Conservation (phyloP, 2,888 invertebrate species). For the Rhamnusium bicolor region DNA sequence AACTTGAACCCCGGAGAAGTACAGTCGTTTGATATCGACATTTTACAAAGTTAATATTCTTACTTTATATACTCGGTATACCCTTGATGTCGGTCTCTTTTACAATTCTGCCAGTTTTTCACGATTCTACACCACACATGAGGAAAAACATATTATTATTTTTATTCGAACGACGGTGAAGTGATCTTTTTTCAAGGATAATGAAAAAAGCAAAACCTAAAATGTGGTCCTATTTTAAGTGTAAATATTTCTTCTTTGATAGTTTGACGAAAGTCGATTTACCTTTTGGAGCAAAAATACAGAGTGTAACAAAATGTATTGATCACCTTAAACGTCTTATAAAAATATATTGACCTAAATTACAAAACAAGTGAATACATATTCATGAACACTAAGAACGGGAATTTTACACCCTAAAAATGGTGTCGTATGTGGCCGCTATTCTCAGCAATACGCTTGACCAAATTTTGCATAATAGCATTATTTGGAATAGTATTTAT, state of each 20-base stretch:
- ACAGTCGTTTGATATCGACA: slow-evolving; percentile 43
- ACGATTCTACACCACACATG: neutral
- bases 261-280: too few relatives aligned
- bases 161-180: neutral
- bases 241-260: neutral
- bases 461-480: too few relatives aligned
- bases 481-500: too few relatives aligned
- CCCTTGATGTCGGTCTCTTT: slow-evolving; percentile 31
- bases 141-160: slow-evolving; percentile 1
- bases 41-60: slow-evolving; percentile 41
- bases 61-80: slow-evolving; percentile 25
- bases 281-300: too few relatives aligned
- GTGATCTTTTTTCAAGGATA: neutral
- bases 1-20: slow-evolving; percentile 43
- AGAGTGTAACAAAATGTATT: too few relatives aligned
- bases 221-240: neutral
- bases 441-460: too few relatives aligned
- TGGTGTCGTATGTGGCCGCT: too few relatives aligned
- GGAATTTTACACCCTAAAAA: too few relatives aligned
- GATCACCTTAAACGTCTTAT: too few relatives aligned
- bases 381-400: too few relatives aligned
- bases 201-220: slow-evolving; percentile 1
- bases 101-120: slow-evolving; percentile 8
- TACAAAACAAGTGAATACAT: too few relatives aligned
- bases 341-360: too few relatives aligned